Evolutionary conservation across 2,888 invertebrate genomes (phyloP), one percentile per base, ranked within the genome.

Genomic region (Yponomeuta plumbellus): DNA sequence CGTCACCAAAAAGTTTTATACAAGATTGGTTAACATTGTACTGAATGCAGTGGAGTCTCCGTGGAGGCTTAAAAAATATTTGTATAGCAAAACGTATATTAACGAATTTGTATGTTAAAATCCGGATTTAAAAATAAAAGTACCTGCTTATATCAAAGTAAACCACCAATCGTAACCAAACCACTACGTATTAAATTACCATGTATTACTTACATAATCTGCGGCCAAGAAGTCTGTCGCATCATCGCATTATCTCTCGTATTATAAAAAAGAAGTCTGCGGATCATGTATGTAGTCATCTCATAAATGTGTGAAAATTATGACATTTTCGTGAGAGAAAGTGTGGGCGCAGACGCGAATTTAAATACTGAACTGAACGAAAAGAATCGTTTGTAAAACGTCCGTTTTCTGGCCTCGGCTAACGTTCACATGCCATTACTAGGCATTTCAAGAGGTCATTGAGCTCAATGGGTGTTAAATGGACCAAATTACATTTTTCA

Each of bases 271-370:
- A 34, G 34, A 34, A 34, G 3, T 34, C 44, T 4, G 44, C 44
- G 22, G 58, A 58, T 11, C 4, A 17, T 17, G 17, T 52, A 6
- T 52, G 44, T 52, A 1, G 44, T 52, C 44, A 52, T 17, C 44
- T 13, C 44, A 17, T 52, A 52, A 52, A 34, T 34, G 58, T 58
- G 58, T 58, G 58, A 58, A 59, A 59, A 59, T 59, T 20, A 59
- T 59, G 59, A 59, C 20, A 59, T 59, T 21, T 59, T 10, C 23
- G 59, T 21, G 23, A 59, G 59, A 59, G 59, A 59, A 59, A 59
- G 59, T 59, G 59, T 59, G 59, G 21, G 23, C 44, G 44, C 44
- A 6, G 44, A 52, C 44, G 17, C 13, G 44, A 52, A 52, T 52
- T 52, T 52, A 17, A 1, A 8, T 52, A 52, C 17, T 17, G 17